Evolutionary conservation across 2,888 invertebrate genomes (phyloP).

Genomic region (Drosophila rellima): DNA sequence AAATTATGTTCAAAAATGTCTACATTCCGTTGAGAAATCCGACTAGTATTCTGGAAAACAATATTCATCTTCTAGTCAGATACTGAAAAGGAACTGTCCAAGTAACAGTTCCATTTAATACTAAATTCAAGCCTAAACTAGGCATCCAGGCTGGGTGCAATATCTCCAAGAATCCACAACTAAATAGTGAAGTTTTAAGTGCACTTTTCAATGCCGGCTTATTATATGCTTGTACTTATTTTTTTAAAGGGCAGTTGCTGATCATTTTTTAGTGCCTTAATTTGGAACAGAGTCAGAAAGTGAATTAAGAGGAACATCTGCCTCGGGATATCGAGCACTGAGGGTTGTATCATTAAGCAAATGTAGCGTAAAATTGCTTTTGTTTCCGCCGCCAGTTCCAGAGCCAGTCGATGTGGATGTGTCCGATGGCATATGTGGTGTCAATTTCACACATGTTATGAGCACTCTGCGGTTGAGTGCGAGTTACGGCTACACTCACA

Average conservation of each 20-base stretch:
- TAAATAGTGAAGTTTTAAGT: background rate
- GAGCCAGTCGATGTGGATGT: background rate
- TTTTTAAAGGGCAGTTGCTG: constrained; percentile 3
- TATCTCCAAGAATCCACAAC: background rate
- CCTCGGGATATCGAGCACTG: constrained; percentile 27
- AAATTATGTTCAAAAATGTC: constrained; percentile 1
- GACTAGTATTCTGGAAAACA: too few relatives aligned
- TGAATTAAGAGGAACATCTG: constrained; percentile 41
- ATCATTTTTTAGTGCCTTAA: constrained; percentile 18
- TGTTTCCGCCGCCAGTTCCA: constrained; percentile 62
- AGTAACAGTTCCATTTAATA: too few relatives aligned
- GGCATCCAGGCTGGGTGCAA: background rate
- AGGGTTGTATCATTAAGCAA: constrained; percentile 70
- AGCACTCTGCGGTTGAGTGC: constrained; percentile 61
- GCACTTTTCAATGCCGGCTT: background rate
- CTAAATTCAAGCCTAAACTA: background rate
- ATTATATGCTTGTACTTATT: constrained; percentile 1
- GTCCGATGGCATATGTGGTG: constrained; percentile 67
- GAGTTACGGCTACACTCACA: constrained; percentile 44
- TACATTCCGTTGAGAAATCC: background rate
- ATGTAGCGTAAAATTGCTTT: constrained; percentile 77
- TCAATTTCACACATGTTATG: constrained; percentile 83
- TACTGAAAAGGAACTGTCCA: too few relatives aligned
- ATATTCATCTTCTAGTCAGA: too few relatives aligned
- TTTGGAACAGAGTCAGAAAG: constrained; percentile 13